Evolutionary conservation across 2,797 vertebrate genomes (phyloP).

Genomic region (Onychomys torridus): DNA sequence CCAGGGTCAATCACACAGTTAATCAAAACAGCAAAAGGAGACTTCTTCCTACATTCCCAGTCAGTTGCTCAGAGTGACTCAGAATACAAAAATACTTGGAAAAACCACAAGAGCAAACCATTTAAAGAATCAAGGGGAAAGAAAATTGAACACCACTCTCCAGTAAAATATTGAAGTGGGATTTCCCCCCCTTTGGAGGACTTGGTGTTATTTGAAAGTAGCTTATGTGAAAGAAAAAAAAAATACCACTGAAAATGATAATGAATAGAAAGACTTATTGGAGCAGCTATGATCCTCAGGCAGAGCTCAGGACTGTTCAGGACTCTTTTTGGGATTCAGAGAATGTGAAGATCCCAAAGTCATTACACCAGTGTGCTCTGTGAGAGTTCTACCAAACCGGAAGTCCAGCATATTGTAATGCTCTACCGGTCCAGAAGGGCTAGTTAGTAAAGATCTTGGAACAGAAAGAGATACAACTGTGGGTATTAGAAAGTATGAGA

Average conservation of each 20-base stretch:
- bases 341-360: background rate
- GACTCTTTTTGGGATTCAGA: background rate
- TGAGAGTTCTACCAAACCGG: background rate
- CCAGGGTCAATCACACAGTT: conserved; percentile 73
- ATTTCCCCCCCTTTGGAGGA: background rate
- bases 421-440: background rate
- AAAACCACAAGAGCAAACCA: conserved; percentile 66
- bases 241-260: background rate
- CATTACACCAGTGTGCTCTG: background rate
- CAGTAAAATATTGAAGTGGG: conserved; percentile 17
- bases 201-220: conserved; percentile 42
- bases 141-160: conserved; percentile 46
- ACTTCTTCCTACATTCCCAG: conserved; percentile 72
- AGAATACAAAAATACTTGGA: conserved; percentile 64
- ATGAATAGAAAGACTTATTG: background rate
- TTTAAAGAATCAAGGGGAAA: conserved; percentile 49
- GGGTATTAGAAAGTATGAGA: background rate
- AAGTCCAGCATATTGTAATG: background rate
- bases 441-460: background rate
- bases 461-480: background rate
- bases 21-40: conserved; percentile 59
- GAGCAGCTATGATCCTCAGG: background rate
- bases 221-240: background rate
- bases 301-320: background rate
- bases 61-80: conserved; percentile 79